Evolutionary conservation across 30 jellyfish, hydroid and myxozoan genomes (phyloP).

Genomic region (Calvadosia cruxmelitensis): DNA sequence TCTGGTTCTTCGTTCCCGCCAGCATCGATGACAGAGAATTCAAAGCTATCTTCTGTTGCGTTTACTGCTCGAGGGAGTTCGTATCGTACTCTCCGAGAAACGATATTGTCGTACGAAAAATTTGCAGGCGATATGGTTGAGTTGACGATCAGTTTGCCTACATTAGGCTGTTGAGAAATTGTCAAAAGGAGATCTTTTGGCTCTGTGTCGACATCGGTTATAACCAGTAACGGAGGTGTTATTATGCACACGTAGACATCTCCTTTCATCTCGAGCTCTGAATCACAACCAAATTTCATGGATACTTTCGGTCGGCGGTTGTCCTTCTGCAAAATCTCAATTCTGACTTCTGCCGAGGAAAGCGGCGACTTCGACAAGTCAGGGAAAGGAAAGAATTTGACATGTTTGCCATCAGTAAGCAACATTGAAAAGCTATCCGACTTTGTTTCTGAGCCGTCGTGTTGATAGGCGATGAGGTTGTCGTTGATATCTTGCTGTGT

Average conservation of each 20-base stretch:
- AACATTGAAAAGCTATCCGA: constrained; percentile 51
- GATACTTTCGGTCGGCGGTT: constrained; percentile 67
- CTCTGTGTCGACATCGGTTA: constrained; percentile 56
- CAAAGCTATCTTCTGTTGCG: constrained; percentile 75
- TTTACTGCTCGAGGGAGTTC: constrained; percentile 29
- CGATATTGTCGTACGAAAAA: constrained; percentile 66
- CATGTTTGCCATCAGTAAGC: constrained; percentile 59
- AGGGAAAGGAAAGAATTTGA: constrained; percentile 63
- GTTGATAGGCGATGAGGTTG: constrained; percentile 65
- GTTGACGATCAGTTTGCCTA: constrained; percentile 46
- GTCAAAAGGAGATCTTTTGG: constrained; percentile 14
- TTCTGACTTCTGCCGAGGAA: constrained; percentile 31
- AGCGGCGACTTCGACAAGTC: constrained; percentile 27
- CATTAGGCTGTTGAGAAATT: constrained; percentile 52
- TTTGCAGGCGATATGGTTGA: constrained; percentile 16
- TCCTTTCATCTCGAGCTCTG: constrained; percentile 29
- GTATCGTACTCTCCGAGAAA: constrained; percentile 34
- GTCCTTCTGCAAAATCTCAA: constrained; percentile 51
- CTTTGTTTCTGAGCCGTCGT: constrained; percentile 60
- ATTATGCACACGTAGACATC: constrained; percentile 41
- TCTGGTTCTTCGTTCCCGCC: constrained; percentile 53
- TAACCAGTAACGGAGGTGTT: constrained; percentile 34
- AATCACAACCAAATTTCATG: constrained; percentile 48
- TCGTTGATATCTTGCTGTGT: constrained; percentile 63
- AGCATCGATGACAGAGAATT: constrained; percentile 55